phyloP scores from a whole-genome alignment of 2,113 vertebrate genomes.

The Panurus biarmicus region DNA sequence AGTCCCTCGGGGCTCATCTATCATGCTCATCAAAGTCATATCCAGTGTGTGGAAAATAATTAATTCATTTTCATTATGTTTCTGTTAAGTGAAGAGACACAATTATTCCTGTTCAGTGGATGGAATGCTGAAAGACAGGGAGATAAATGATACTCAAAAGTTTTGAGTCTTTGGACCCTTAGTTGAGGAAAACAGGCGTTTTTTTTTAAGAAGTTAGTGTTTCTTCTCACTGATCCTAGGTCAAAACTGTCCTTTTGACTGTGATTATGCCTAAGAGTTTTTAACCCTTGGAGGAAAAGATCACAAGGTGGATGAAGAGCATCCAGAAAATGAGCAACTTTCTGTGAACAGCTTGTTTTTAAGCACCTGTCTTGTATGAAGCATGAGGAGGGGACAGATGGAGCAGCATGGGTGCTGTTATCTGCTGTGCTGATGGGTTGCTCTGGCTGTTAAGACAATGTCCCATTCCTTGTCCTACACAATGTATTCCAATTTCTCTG shows the following conservation, averaged over 20 bases:
- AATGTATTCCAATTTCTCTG: not conserved
- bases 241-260: not conserved
- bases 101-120: not conserved
- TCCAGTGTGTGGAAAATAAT: not conserved
- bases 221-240: not conserved
- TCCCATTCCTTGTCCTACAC: not conserved
- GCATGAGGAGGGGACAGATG: not conserved
- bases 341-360: not conserved
- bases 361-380: not conserved
- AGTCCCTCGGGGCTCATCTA: not conserved
- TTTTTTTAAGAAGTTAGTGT: not conserved
- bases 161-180: not conserved
- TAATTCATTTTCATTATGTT: not conserved
- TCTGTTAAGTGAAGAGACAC: not conserved
- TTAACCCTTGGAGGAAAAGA: not conserved
- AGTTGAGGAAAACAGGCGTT: not conserved
- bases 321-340: not conserved
- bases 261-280: not conserved
- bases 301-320: not conserved
- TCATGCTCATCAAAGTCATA: not conserved
- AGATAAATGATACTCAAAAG: not conserved
- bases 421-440: not conserved
- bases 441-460: not conserved
- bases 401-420: not conserved
- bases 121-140: not conserved